phyloP scores from a whole-genome alignment of 1,140 invertebrate genomes.

The Anagrus nilaparvatae region DNA sequence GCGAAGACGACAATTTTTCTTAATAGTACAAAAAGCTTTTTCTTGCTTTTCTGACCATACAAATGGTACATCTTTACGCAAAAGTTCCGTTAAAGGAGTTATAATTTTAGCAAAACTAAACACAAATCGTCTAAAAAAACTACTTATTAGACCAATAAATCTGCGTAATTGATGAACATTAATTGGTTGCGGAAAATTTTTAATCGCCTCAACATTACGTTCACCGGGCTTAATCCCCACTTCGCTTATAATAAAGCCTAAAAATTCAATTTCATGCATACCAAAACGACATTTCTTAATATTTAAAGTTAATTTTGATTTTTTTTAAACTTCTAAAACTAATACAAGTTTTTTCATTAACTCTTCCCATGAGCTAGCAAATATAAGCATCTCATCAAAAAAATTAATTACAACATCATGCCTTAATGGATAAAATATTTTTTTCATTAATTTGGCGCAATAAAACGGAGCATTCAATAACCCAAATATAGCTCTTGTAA shows the following conservation, averaged over 20 bases:
- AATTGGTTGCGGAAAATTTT: slow-evolving; percentile 24
- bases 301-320: too few relatives aligned
- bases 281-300: too few relatives aligned
- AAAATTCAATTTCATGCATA: too few relatives aligned
- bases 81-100: slow-evolving; percentile 17
- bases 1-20: too few relatives aligned
- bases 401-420: neutral
- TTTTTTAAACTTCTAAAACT: slow-evolving; percentile 18
- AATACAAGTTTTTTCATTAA: slow-evolving; percentile 13
- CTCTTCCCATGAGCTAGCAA: slow-evolving; percentile 14
- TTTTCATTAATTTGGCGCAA: slow-evolving; percentile 3
- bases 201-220: slow-evolving; percentile 30
- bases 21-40: slow-evolving; percentile 6
- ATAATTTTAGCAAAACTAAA: slow-evolving; percentile 24
- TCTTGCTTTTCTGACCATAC: slow-evolving; percentile 3
- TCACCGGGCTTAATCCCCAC: slow-evolving; percentile 27
- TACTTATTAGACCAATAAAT: slow-evolving; percentile 39
- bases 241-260: too few relatives aligned
- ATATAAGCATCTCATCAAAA: slow-evolving; percentile 22
- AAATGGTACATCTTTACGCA: slow-evolving; percentile 1
- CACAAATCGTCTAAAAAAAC: slow-evolving; percentile 36
- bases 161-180: slow-evolving; percentile 29
- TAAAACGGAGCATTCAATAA: neutral
- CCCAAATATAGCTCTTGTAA: slow-evolving; percentile 8
- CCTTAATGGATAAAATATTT: neutral